Base-by-base conservation (phyloP, 1,140 invertebrate genomes). In the Gonatopus flavifemur region DNA sequence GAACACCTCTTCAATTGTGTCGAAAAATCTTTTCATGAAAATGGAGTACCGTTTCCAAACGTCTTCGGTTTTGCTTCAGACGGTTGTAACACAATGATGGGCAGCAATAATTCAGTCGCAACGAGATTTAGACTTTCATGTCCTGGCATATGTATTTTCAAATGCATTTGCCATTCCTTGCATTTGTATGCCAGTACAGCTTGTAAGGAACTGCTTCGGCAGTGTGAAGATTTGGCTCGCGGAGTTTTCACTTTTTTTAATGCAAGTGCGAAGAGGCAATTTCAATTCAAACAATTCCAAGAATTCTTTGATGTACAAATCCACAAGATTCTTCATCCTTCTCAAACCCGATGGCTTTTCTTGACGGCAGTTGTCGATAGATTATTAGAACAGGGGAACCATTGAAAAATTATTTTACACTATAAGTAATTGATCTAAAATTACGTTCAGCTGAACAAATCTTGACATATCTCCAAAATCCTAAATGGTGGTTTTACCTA, bases 61-160 rank as follows among this genome's bases (percentile, higher is more conserved):
- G 40, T 70, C 8, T 58, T 72, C 37, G 68, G 72, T 10, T 75
- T 71, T 46, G 67, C 43, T 20, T 62, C 64, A 3, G 70, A 74
- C 58, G 65, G 68, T 8, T 58, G 57, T 31, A 73, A 65, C 43
- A 57, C 52, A 7, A 74, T 70, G 70, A 64, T 74, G 55, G 72
- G 69, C 5, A 15, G 16, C 6, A 12, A 59, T 22, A 67, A 74
- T 51, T 73, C 69, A 12, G 62, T 73, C 3, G 47, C 61, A 19
- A 55, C 35, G 35, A 18, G 68, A 37, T 57, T 73, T 32, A 41
- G 20, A 37, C 40, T 58, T 32, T 15, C 36, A 18, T 66, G 45
- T 31, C 65, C 68, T 19, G 58, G 53, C 10, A 69, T 72, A 10
- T 39, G 38, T 22, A 52, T 74, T 9, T 42, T 60, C 8, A 75